Evolutionary conservation across 2,888 invertebrate genomes (phyloP).

Genomic region (Pristionchus entomophagus): DNA sequence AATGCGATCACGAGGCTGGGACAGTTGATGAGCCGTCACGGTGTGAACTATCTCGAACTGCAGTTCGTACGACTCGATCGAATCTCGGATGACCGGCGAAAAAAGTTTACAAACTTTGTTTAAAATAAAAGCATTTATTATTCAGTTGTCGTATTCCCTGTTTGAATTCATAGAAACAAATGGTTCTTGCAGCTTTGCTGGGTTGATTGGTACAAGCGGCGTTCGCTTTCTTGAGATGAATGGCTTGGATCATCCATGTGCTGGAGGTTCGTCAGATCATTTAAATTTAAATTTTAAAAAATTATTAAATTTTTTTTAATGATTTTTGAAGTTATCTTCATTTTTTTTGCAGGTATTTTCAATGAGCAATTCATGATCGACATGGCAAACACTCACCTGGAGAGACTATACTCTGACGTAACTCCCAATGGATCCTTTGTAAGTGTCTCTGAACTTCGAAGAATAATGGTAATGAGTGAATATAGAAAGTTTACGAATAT

Average conservation of each 20-base stretch:
- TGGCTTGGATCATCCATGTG: neutral
- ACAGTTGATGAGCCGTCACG: neutral
- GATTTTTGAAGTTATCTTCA: neutral
- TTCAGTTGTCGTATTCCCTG: neutral
- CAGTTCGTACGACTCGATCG: neutral
- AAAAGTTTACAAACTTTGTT: neutral
- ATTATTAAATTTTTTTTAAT: neutral
- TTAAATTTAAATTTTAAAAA: neutral
- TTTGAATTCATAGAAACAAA: too few species aligned
- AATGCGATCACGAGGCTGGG: too few species aligned
- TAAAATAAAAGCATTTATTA: neutral
- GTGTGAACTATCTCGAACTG: neutral
- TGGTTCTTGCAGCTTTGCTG: neutral
- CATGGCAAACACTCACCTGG: neutral
- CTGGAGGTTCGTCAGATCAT: neutral
- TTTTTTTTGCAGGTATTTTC: neutral
- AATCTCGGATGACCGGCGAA: neutral
- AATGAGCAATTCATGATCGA: neutral
- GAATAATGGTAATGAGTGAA: too few species aligned
- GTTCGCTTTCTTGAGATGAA: neutral
- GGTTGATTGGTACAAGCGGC: neutral
- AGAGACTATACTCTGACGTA: neutral
- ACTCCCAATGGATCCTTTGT: neutral
- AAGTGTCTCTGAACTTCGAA: neutral
- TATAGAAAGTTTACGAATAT: too few species aligned